Evolutionary conservation across 2,113 vertebrate genomes (phyloP), one percentile per base, ranked within the genome.

Genomic region (Prochilodus magdalenae): DNA sequence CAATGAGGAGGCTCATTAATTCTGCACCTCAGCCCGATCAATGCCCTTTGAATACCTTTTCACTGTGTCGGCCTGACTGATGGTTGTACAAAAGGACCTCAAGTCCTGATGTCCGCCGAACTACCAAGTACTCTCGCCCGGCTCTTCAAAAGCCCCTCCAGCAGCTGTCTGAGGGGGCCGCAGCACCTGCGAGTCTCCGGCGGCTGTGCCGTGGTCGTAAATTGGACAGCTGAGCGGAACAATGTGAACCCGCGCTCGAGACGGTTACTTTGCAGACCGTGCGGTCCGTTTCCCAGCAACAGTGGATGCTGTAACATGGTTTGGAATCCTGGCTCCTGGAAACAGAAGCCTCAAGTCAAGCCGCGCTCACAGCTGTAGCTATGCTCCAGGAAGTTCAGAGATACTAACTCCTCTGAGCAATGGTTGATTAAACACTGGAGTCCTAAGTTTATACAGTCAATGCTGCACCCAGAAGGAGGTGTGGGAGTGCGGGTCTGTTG

Each of bases 1-100:
- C 36, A 18, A 47, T 24, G 40, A 53, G 63, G 60, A 71, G 26
- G 49, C 63, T 70, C 59, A 36, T 75, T 84, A 62, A 70, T 62
- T 53, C 59, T 22, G 69, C 18, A 47, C 29, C 16, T 73, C 24
- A 27, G 62, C 27, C 53, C 74, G 53, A 69, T 79, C 77, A n/a
- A 73, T 83, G 69, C 57, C 22, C 71, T 73, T 44, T 73, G 29
- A 80, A 63, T 80, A 26, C 62, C 70, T 67, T 67, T 67, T 36
- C 65, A n/a, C 65, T 10, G 65, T 18, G 3, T 12, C 65, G 15
- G 27, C 5, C 62, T 18, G 14, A 14, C 73, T 12, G 55, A 11
- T 20, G 57, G 15, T 15, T 3, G 16, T 29, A 29, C 29, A 26
- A 26, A 18, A 67, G 30, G 66, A 20, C 22, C 20, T 24, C 3